Evolutionary conservation across 2,113 vertebrate genomes (phyloP), one percentile per base, ranked within the genome.

Genomic region (Nymphicus hollandicus): DNA sequence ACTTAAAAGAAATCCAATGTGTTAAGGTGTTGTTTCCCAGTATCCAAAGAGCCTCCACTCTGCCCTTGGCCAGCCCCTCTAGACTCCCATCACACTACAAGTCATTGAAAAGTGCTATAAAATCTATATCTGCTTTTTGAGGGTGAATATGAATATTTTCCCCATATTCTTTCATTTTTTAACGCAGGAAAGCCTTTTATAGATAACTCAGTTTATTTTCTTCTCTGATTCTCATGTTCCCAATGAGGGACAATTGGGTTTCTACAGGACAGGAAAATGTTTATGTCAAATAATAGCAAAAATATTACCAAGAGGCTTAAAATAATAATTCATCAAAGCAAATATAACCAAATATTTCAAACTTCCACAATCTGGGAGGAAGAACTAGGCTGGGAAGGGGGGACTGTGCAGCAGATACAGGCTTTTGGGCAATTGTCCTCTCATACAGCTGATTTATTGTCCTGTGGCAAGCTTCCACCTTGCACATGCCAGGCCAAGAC

Each of bases 1-100:
- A 91, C 35, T 90, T 88, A 33, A 73, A 91, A 86, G 64, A 88
- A 92, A 94, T 91, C 50, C 64, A 68, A 10, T 73, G 64, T 70
- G 20, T 73, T 77, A 49, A 90, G 63, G 50, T 25, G 35, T 46
- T 49, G 10, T n/a, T 88, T 83, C 37, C 37, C 47, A 65, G 53
- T 49, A 76, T 46, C 66, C 49, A n/a, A 76, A 80, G 50, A 76
- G 11, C 28, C 50, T 52, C 71, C 91, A n/a, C 19, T 89, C 58
- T 72, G 64, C 58, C 64, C 58, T 72, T 88, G 66, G 24, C 17
- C 61, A 85, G 16, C 6, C 63, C 18, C n/a, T 89, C 14, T 50
- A 65, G 19, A 20, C 18, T 82, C 76, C 39, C 52, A 31, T 69
- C 24, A 7, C 43, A 56, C 39, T 89, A 56, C 39, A 82, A 72